These are phyloP conservation scores for Nipponacmea schrenckii DNA, from an alignment of 2,888 invertebrate genomes.

Conservation along the genomic window DNA sequence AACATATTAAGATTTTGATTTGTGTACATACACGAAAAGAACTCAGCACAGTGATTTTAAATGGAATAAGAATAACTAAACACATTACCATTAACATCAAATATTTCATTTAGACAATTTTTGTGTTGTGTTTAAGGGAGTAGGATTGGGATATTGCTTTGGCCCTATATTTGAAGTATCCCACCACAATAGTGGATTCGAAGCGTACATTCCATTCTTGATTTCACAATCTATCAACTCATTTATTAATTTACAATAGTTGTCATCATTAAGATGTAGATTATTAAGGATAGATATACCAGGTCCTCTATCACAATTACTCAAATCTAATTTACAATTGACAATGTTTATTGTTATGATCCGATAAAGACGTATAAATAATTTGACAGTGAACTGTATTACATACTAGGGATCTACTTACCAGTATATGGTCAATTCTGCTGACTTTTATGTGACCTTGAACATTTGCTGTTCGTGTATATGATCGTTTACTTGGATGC, in stretches of 20 bases:
- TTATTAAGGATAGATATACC: constrained; percentile 21
- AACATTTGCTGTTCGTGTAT: background rate
- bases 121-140: background rate
- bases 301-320: constrained; percentile 18
- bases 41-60: no score
- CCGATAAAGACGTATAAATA: no score
- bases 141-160: constrained; percentile 13
- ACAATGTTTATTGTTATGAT: no score
- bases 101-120: no score
- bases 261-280: constrained; percentile 14
- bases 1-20: no score
- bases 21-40: no score
- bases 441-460: background rate
- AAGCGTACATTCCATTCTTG: background rate
- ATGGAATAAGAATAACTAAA: no score
- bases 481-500: background rate
- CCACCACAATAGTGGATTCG: constrained; percentile 20
- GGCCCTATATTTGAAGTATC: constrained; percentile 23
- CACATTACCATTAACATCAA: no score
- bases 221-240: background rate
- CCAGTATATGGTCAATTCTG: background rate
- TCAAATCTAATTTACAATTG: background rate
- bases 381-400: no score
- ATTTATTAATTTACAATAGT: constrained; percentile 7
- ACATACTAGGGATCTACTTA: no score